phyloP scores from a whole-genome alignment of 2,888 invertebrate species.

The Drosophila rellima region DNA sequence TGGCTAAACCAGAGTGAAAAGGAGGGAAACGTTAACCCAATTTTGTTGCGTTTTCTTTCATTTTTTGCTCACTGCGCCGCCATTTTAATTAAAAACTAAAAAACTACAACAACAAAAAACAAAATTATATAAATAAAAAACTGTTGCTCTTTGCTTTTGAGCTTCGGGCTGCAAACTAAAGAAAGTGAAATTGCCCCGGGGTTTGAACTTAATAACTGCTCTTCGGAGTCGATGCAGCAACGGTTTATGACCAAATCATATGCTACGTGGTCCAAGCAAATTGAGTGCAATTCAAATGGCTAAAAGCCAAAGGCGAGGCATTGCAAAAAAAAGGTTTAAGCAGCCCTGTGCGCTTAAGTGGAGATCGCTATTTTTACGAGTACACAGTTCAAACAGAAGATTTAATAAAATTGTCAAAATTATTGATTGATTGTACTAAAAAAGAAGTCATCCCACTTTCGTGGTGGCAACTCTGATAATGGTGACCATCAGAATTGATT shows the following conservation, averaged over 20 bases:
- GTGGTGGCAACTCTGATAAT: too few species aligned
- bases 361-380: not conserved
- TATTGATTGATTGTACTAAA: too few species aligned
- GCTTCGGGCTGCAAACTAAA: conserved; percentile 14
- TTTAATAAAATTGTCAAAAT: too few species aligned
- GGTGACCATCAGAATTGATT: too few species aligned
- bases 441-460: too few species aligned
- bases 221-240: conserved; percentile 53
- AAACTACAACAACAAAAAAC: conserved; percentile 30
- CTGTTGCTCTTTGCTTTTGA: conserved; percentile 52
- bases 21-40: conserved; percentile 61
- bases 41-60: conserved; percentile 49
- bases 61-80: conserved; percentile 39
- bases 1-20: not conserved
- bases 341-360: conserved; percentile 12
- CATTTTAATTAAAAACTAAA: conserved; percentile 68
- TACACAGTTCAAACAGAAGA: too few species aligned
- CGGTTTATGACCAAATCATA: conserved; percentile 70
- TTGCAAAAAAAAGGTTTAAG: not conserved
- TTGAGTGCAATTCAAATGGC: conserved; percentile 63
- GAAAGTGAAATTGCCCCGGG: conserved; percentile 44
- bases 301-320: conserved; percentile 13
- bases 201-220: conserved; percentile 59
- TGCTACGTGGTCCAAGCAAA: conserved; percentile 55
- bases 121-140: conserved; percentile 39